Percentiles rank a stretch among this genome's conserved stretches.
Evolutionary conservation across 1,140 invertebrate species (phyloP).

Genomic region (Meloidogyne chitwoodi): DNA sequence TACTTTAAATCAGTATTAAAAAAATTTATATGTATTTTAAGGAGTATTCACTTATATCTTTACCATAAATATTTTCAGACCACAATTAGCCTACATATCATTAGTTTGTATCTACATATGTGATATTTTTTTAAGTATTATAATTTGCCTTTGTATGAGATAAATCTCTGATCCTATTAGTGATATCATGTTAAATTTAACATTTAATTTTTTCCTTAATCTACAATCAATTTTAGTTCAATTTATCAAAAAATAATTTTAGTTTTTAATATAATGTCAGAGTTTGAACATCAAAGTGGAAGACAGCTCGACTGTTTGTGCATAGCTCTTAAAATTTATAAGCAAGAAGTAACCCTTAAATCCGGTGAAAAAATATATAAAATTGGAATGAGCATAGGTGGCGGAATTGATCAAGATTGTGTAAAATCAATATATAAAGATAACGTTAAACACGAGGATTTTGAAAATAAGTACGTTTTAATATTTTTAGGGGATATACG

Average conservation of each 20-base stretch:
- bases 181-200: too few species aligned
- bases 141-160: too few species aligned
- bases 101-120: too few species aligned
- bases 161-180: too few species aligned
- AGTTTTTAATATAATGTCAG: background rate
- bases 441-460: background rate
- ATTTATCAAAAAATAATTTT: too few species aligned
- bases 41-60: background rate
- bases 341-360: background rate
- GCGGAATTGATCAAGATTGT: constrained; percentile 14
- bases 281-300: constrained; percentile 10
- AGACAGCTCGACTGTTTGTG: constrained; percentile 6
- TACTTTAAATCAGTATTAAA: background rate
- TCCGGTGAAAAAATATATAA: background rate
- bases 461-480: background rate
- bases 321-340: constrained; percentile 10
- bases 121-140: too few species aligned
- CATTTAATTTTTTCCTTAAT: too few species aligned
- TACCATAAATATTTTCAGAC: too few species aligned
- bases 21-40: too few species aligned
- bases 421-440: constrained; percentile 5
- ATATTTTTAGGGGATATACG: constrained; percentile 2
- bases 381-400: constrained; percentile 16
- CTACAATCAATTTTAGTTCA: background rate
- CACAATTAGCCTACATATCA: too few species aligned